Percentiles rank a stretch among this genome's conserved stretches.
phyloP scores from a whole-genome alignment of 64 coral and sea anemone species.

The Pocillopora damicornis region DNA sequence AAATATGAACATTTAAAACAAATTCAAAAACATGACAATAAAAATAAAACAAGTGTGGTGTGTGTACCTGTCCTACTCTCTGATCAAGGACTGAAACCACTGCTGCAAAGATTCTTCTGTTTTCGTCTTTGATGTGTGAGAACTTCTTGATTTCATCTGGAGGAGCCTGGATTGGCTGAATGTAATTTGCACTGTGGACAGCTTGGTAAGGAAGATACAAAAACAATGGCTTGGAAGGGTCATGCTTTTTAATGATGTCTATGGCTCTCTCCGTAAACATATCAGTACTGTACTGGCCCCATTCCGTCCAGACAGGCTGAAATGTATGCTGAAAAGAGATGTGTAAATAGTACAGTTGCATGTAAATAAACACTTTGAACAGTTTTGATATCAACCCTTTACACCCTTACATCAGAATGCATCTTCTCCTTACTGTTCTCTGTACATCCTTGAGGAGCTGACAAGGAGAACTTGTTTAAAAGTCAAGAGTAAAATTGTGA shows the following conservation, averaged over 20 bases:
- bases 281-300: slow-evolving; percentile 38
- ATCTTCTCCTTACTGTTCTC: no score
- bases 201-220: slow-evolving; percentile 36
- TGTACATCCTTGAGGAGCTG: no score
- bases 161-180: slow-evolving; percentile 29
- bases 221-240: slow-evolving; percentile 28
- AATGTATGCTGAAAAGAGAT: background rate
- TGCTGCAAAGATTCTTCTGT: slow-evolving; percentile 38
- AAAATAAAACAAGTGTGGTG: no score
- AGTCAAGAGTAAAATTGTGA: no score
- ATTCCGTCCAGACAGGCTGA: slow-evolving; percentile 27
- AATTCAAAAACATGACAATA: no score
- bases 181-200: slow-evolving; percentile 23
- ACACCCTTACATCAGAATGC: no score
- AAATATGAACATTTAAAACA: no score
- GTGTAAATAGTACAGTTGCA: background rate
- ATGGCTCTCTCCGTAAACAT: slow-evolving; percentile 33
- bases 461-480: no score
- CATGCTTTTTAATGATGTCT: slow-evolving; percentile 20
- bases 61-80: background rate
- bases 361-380: background rate
- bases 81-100: slow-evolving; percentile 36
- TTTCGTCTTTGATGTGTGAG: slow-evolving; percentile 37
- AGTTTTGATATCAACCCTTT: no score
- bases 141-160: slow-evolving; percentile 20